Evolutionary conservation across 1,140 invertebrate genomes (phyloP), one percentile per base, ranked within the genome.

Genomic region (Drosophila setifemur): DNA sequence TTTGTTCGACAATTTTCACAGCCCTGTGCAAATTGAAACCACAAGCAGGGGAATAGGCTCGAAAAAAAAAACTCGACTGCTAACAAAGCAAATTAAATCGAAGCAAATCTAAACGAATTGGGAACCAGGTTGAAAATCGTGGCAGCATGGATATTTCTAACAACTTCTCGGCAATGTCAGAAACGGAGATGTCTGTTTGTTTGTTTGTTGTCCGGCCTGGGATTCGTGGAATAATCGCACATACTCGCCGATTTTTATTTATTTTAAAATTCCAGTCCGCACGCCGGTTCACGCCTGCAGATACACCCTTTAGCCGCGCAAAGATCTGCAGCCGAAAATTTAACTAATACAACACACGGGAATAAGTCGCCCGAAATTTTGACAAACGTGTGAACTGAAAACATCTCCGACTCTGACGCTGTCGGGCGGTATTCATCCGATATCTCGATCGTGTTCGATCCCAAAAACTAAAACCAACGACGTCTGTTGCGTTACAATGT

Each of bases 291-390:
- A 26, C 29, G 11, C 16, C 54, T 33, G 11, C 7, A 1, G 14
- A 33, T 12, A 33, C 4, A 3, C 14, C 18, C 29, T 14, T 5
- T 5, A 3, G 8, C n/a, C 31, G 58, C 12, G 12, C n/a, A 14
- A 11, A 26, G 23, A 0, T 1, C 11, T 29, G 0, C 5, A 2
- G 8, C 9, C 9, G 9, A 50, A 71, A 50, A 31, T 71, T 60
- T 18, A 31, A 50, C 44, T 45, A 31, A 55, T 31, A 40, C 25
- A 35, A 12, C 37, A 12, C 26, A 40, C 35, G 29, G 47, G 48
- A 49, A 57, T 40, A 26, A 37, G 23, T 54, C 48, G 21, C 29
- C 25, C 55, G 5, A 11, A 83, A 83, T 82, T 83, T 83, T 82
- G 63, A 82, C 68, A 76, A 82, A 58, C 25, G 37, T 60, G 18